Percentiles rank a stretch among this genome's conserved stretches.
Evolutionary conservation across 2,888 invertebrate species (phyloP).

Genomic region (Eilema griseolum): DNA sequence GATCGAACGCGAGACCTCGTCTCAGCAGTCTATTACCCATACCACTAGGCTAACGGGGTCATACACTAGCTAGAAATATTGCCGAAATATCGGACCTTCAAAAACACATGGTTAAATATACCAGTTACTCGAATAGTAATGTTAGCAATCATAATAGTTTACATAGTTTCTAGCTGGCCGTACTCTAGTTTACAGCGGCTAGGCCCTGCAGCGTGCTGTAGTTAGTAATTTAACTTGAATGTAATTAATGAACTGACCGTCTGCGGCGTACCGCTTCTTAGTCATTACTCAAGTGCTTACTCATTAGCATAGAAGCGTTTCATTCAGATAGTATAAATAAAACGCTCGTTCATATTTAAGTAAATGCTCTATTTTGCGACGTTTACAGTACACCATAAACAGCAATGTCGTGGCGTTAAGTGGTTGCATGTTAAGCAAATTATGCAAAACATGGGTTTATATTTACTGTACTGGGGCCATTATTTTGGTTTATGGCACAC

Average conservation of each 20-base stretch:
- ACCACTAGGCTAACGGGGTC: too few species aligned
- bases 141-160: too few species aligned
- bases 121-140: too few species aligned
- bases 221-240: slow-evolving; percentile 61
- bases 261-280: slow-evolving; percentile 55
- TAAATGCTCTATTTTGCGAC: slow-evolving; percentile 18
- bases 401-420: slow-evolving; percentile 28
- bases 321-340: slow-evolving; percentile 40
- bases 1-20: too few species aligned
- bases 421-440: slow-evolving; percentile 34
- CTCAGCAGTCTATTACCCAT: too few species aligned
- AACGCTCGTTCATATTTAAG: slow-evolving; percentile 34
- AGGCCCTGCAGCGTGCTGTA: slow-evolving; percentile 41
- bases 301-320: slow-evolving; percentile 56
- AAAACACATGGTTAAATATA: too few species aligned
- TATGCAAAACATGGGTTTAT: slow-evolving; percentile 45
- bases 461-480: slow-evolving; percentile 30
- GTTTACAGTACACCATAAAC: slow-evolving; percentile 24
- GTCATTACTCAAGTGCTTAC: slow-evolving; percentile 59
- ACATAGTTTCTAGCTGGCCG: neutral
- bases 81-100: too few species aligned
- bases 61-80: too few species aligned
- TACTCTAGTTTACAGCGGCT: slow-evolving; percentile 26
- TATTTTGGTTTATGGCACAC: slow-evolving; percentile 41
- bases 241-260: slow-evolving; percentile 71